Evolutionary conservation across 2,888 invertebrate genomes (phyloP), one percentile per base, ranked within the genome.

Genomic region (Elaeidobius kamerunicus): DNA sequence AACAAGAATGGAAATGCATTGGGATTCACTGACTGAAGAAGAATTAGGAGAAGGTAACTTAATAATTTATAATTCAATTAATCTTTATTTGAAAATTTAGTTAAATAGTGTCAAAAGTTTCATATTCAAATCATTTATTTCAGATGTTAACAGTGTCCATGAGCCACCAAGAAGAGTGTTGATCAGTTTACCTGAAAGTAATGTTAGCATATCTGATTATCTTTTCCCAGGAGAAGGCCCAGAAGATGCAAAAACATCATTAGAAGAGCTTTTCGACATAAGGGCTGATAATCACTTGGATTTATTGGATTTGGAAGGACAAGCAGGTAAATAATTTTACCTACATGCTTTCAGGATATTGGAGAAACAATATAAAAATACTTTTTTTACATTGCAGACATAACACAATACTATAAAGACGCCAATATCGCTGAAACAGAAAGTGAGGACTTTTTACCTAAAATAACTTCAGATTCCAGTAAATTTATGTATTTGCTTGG

Each of bases 201-300:
- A 75, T 55, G 76, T 92, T 35, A 85, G 86, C 57, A 79, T 94
- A 27, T 91, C 90, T 44, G 94, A 95, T 71, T 95, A 95, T 70
- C 74, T 94, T 46, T 95, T 94, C 69, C 91, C 92, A 17, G 94
- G 93, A 0, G 94, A 95, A 75, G 86, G 88, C 0, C 82, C 86
- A 0, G 83, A 85, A 7, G 92, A 94, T 64, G 89, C 88, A 0
- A 77, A 88, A 34, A 79, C 86, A 30, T 87, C 92, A 1, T 82
- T 91, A 4, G 79, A 86, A 62, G 93, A 94, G 69, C 76, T 94
- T 46, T 76, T 94, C 11, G 91, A 90, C 69, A 73, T 93, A 36
- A 78, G 84, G 61, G 80, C 91, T 44, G 78, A 81, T 11, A 85
- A 85, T 63, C 79, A 80, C 5, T 51, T 58, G 41, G 57, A 63